Percentiles rank a stretch among this genome's conserved stretches.
Evolutionary conservation across 2,888 invertebrate species (phyloP).

Genomic region (Drosophila fulvimacula): DNA sequence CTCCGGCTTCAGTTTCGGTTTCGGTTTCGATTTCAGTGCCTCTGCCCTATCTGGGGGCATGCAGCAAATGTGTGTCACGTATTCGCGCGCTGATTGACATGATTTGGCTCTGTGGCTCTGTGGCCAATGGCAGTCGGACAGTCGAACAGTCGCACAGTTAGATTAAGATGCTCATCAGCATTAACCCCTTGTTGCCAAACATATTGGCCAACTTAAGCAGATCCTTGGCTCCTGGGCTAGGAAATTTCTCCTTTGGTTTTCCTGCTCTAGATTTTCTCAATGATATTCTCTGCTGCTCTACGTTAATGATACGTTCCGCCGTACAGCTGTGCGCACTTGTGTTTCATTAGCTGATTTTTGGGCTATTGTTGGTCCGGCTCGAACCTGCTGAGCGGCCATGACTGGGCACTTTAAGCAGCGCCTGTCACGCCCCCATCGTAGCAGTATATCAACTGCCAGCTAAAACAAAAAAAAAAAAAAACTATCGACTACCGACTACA

Average conservation of each 20-base stretch:
- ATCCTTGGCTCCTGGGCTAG: not conserved
- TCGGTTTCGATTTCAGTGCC: slow-evolving; percentile 1
- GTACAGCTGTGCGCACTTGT: slow-evolving; percentile 26
- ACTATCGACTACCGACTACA: slow-evolving; percentile 18
- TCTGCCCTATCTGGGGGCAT: slow-evolving; percentile 23
- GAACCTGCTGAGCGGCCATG: slow-evolving; percentile 29
- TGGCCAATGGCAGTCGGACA: slow-evolving; percentile 19
- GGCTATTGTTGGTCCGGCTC: slow-evolving; percentile 8
- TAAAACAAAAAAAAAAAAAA: slow-evolving; percentile 35
- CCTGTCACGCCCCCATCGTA: slow-evolving; percentile 51
- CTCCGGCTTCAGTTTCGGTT: slow-evolving; percentile 6
- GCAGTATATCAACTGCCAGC: slow-evolving; percentile 33
- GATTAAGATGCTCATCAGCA: slow-evolving; percentile 32
- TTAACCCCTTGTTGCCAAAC: slow-evolving; percentile 54
- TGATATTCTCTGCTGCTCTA: not conserved
- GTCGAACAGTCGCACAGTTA: slow-evolving; percentile 1
- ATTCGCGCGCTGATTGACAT: slow-evolving; percentile 70
- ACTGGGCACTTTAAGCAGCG: slow-evolving; percentile 36
- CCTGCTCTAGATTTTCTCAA: not conserved
- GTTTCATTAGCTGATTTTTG: slow-evolving; percentile 30
- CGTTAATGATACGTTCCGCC: not conserved
- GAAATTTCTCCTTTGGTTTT: not conserved
- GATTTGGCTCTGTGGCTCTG: slow-evolving; percentile 58
- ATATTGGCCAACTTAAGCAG: not conserved
- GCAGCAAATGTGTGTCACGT: slow-evolving; percentile 74